These are phyloP conservation scores for Xestia xanthographa DNA, from an alignment of 2,888 invertebrate genomes.

Conservation along the genomic window DNA sequence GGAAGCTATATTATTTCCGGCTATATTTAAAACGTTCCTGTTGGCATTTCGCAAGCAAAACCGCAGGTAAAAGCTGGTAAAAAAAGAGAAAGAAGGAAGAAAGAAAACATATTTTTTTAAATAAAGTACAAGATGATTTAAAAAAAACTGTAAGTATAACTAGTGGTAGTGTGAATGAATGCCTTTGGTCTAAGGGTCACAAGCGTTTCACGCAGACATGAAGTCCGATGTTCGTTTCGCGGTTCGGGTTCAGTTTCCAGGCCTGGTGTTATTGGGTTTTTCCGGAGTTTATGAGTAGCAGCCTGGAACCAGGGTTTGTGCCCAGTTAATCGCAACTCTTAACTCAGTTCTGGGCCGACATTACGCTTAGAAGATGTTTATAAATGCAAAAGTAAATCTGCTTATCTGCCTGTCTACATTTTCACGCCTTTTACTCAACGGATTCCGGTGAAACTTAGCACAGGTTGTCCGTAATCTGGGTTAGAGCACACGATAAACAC, in stretches of 20 bases:
- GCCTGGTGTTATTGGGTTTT: not conserved
- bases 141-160: not conserved
- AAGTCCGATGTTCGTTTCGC: not conserved
- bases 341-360: too few relatives aligned
- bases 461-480: too few relatives aligned
- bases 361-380: too few relatives aligned
- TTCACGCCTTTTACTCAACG: too few relatives aligned
- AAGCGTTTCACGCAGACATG: not conserved
- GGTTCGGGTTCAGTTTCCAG: not conserved
- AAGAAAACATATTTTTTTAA: too few relatives aligned
- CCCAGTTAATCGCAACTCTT: too few relatives aligned
- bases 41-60: not conserved
- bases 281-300: not conserved
- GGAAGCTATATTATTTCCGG: not conserved
- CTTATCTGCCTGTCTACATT: too few relatives aligned
- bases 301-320: too few relatives aligned
- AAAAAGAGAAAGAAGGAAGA: not conserved
- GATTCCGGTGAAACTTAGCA: too few relatives aligned
- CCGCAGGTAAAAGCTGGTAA: not conserved
- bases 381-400: too few relatives aligned
- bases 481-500: too few relatives aligned
- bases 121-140: not conserved
- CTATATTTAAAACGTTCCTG: not conserved
- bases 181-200: not conserved
- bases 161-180: not conserved